Evolutionary conservation across 2,113 vertebrate species (phyloP).

Genomic region (Sander lucioperca): DNA sequence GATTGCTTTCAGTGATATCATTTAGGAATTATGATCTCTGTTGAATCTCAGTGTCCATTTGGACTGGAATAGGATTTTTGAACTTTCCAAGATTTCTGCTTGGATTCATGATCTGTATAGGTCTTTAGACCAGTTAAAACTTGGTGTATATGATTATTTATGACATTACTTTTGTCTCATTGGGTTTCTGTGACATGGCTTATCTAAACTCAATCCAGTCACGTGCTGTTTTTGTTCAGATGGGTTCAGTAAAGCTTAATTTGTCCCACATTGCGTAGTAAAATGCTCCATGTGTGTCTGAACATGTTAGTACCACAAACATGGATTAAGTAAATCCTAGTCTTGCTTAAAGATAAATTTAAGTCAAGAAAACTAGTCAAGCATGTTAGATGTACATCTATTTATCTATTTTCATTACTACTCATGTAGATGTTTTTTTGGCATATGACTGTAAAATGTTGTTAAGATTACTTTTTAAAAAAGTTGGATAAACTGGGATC

Average conservation of each 20-base stretch:
- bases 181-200: background rate
- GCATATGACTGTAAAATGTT: background rate
- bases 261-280: background rate
- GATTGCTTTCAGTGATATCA: conserved; percentile 15
- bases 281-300: background rate
- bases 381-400: background rate
- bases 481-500: background rate
- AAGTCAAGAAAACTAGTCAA: background rate
- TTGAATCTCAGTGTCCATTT: background rate
- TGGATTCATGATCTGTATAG: background rate
- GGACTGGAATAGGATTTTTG: background rate
- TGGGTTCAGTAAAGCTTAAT: conserved; percentile 13
- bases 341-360: background rate
- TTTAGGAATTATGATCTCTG: background rate
- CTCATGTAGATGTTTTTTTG: background rate
- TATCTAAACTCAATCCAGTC: background rate
- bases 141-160: background rate
- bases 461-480: background rate
- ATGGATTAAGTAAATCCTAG: conserved; percentile 4
- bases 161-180: background rate
- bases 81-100: background rate
- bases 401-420: background rate
- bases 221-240: background rate
- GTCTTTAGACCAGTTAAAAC: background rate
- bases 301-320: conserved; percentile 11